Percentiles rank a stretch among this genome's conserved stretches.
Evolutionary conservation across 37 sponge, comb jelly and placozoan species (phyloP).

Genomic region (Lycopodina hypogea): DNA sequence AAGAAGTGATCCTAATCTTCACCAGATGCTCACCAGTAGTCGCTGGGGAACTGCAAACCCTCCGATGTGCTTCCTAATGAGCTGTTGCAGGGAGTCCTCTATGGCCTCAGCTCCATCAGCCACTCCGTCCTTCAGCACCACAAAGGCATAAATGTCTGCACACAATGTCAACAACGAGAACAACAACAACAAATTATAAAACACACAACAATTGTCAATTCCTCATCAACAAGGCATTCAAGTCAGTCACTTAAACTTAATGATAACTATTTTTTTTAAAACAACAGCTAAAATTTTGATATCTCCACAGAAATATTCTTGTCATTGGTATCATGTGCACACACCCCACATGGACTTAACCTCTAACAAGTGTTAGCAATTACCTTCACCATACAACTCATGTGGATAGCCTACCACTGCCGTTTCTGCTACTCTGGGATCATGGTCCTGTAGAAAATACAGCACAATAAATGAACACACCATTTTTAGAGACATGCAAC

Average conservation of each 20-base stretch:
- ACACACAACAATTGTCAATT: no score
- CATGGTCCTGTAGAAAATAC: conserved; percentile 29
- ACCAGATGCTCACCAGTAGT: conserved; percentile 46
- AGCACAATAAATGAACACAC: no score
- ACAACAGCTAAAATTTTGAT: no score
- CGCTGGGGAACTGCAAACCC: conserved; percentile 85
- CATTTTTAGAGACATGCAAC: no score
- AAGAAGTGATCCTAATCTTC: no score
- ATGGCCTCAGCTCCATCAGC: conserved; percentile 40
- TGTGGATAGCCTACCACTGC: conserved; percentile 89
- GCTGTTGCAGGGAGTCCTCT: conserved; percentile 15
- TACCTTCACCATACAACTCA: conserved; percentile 89
- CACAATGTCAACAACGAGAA: neutral
- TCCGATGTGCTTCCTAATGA: conserved; percentile 68
- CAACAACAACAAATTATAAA: neutral
- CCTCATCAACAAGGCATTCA: neutral
- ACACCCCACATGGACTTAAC: no score
- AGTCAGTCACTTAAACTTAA: no score
- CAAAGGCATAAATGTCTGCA: conserved; percentile 73
- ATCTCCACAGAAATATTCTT: no score
- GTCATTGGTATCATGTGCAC: no score
- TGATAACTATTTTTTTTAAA: no score
- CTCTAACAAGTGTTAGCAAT: no score
- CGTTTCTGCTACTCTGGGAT: conserved; percentile 81
- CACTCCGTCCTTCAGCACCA: conserved; percentile 78